phyloP scores from a whole-genome alignment of 2,888 invertebrate genomes.

The Ptilodon capucinus region DNA sequence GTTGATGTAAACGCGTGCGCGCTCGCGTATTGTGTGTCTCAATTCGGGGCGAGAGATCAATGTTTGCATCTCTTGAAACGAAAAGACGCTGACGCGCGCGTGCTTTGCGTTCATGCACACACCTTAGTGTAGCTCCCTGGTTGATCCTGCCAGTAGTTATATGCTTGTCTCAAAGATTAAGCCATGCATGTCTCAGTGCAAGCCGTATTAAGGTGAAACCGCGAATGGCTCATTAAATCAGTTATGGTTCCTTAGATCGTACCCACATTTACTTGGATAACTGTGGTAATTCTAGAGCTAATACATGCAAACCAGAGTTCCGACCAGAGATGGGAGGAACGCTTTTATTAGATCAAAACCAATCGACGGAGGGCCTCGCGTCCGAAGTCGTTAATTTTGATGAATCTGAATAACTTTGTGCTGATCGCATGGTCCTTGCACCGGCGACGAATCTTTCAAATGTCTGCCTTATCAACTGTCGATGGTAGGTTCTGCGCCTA shows the following conservation, averaged over 20 bases:
- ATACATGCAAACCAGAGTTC: constrained; percentile 77
- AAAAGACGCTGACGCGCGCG: too few species aligned
- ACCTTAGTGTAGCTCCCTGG: constrained; percentile 58
- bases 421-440: constrained; percentile 60
- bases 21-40: too few species aligned
- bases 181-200: constrained; percentile 85
- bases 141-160: constrained; percentile 85
- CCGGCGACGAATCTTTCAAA: constrained; percentile 84
- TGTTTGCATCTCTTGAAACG: too few species aligned
- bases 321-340: constrained; percentile 70
- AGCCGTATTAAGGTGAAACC: constrained; percentile 80
- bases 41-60: too few species aligned
- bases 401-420: constrained; percentile 71
- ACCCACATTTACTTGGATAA: constrained; percentile 72
- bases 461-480: constrained; percentile 87
- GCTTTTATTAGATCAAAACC: constrained; percentile 62
- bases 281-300: constrained; percentile 82
- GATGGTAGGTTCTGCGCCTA: constrained; percentile 86
- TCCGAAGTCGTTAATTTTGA: constrained; percentile 64
- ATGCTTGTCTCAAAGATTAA: constrained; percentile 84
- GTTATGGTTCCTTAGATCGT: constrained; percentile 71
- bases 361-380: constrained; percentile 64
- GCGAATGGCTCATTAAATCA: constrained; percentile 84
- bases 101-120: not conserved
- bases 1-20: too few species aligned